Evolutionary conservation across 2,113 vertebrate genomes (phyloP).

Genomic region (chimpanzee (Pan troglodytes)): DNA sequence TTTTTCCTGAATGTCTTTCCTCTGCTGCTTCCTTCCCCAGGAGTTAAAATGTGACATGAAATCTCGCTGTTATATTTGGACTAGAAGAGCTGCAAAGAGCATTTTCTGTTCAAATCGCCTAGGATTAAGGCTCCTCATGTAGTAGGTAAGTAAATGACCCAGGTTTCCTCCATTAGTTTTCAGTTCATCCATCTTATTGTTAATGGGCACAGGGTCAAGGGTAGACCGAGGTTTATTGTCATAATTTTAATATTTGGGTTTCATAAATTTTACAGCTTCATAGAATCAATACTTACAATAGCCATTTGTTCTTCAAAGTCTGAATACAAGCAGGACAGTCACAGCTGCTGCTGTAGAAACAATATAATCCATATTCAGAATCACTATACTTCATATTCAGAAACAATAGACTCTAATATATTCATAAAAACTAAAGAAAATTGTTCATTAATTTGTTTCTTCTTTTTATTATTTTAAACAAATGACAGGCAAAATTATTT

Average conservation of each 20-base stretch:
- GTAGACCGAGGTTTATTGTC: neutral
- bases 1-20: neutral
- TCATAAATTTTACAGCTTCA: slow-evolving; percentile 8
- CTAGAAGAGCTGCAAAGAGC: neutral
- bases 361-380: neutral
- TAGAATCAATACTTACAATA: neutral
- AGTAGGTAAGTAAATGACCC: neutral
- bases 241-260: slow-evolving; percentile 5
- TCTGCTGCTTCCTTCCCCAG: neutral
- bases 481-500: neutral
- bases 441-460: neutral
- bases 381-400: neutral
- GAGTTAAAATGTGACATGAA: neutral
- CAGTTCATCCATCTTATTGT: neutral
- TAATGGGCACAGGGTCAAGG: neutral
- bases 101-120: neutral
- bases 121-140: neutral
- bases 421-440: neutral
- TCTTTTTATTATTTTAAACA: neutral
- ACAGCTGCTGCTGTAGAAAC: neutral
- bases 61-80: neutral
- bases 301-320: neutral
- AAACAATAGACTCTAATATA: neutral
- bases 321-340: neutral
- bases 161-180: neutral